These are phyloP conservation scores for Choristoneura rosaceana DNA, from an alignment of 2,888 invertebrate genomes.

Conservation along the genomic window DNA sequence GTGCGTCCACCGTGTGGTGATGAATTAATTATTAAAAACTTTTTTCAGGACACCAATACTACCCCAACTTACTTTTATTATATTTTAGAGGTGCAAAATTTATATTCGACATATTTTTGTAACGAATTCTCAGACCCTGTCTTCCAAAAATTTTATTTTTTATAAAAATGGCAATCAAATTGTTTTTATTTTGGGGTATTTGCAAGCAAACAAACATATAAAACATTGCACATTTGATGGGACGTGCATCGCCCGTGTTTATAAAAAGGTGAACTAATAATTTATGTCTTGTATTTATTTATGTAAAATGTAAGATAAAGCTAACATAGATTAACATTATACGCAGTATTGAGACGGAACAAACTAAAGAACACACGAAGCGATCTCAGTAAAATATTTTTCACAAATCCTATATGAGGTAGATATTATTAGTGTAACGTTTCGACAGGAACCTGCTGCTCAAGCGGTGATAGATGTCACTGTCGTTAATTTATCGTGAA, in stretches of 20 bases:
- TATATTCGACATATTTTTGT: conserved; percentile 43
- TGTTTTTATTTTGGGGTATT: conserved; percentile 15
- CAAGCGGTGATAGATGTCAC: conserved; percentile 52
- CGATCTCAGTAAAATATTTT: conserved; percentile 79
- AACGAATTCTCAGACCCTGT: conserved; percentile 55
- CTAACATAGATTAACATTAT: conserved; percentile 56
- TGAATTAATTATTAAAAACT: not conserved
- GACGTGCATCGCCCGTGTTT: conserved; percentile 72
- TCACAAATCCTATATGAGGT: conserved; percentile 63
- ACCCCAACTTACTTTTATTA: not conserved
- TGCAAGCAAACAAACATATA: conserved; percentile 50
- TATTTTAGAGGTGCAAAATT: conserved; percentile 40
- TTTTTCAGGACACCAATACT: not conserved
- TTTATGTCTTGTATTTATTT: conserved; percentile 75
- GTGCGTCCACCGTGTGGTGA: not conserved
- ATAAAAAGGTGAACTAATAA: conserved; percentile 77
- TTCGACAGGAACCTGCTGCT: conserved; percentile 47
- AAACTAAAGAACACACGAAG: conserved; percentile 72
- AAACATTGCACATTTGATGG: conserved; percentile 67
- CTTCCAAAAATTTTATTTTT: conserved; percentile 62
- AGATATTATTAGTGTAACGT: conserved; percentile 40
- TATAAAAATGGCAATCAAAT: conserved; percentile 31
- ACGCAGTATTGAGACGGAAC: conserved; percentile 73
- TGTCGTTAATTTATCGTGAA: conserved; percentile 51
- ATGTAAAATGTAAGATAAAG: conserved; percentile 51